These are phyloP conservation scores for Pollicipes pollicipes DNA, from an alignment of 1,140 invertebrate genomes.

Conservation along the genomic window DNA sequence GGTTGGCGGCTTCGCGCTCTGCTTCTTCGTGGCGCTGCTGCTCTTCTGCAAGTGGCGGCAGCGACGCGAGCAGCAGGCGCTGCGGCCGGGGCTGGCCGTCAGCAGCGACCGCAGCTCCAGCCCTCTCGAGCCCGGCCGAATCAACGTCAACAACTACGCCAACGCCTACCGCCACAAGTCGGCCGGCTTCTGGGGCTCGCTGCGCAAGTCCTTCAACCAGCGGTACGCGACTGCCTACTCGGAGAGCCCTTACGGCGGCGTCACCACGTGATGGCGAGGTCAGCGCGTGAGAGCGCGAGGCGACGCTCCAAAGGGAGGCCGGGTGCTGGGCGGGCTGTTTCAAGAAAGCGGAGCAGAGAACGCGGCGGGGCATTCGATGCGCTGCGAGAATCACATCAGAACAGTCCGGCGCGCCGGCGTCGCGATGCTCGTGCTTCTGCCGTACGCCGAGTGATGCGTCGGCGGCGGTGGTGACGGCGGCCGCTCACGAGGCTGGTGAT, in stretches of 20 bases:
- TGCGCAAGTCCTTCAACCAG: constrained; percentile 15
- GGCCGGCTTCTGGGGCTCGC: constrained; percentile 18
- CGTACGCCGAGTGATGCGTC: no score
- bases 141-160: not conserved
- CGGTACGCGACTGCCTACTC: not conserved
- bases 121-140: not conserved
- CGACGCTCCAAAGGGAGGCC: no score
- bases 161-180: constrained; percentile 2
- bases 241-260: constrained; percentile 5
- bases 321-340: no score
- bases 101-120: not conserved
- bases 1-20: not conserved
- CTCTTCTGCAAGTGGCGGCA: not conserved
- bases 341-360: no score
- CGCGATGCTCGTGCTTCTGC: no score
- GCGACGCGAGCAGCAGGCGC: not conserved
- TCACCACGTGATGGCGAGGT: not conserved
- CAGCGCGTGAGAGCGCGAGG: not conserved
- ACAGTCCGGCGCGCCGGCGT: no score
- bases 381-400: no score
- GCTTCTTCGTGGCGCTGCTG: not conserved
- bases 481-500: no score
- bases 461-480: no score
- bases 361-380: no score
- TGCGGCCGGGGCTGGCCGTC: not conserved